phyloP scores from a whole-genome alignment of 2,113 vertebrate genomes.

The Nyctereutes procyonoides region DNA sequence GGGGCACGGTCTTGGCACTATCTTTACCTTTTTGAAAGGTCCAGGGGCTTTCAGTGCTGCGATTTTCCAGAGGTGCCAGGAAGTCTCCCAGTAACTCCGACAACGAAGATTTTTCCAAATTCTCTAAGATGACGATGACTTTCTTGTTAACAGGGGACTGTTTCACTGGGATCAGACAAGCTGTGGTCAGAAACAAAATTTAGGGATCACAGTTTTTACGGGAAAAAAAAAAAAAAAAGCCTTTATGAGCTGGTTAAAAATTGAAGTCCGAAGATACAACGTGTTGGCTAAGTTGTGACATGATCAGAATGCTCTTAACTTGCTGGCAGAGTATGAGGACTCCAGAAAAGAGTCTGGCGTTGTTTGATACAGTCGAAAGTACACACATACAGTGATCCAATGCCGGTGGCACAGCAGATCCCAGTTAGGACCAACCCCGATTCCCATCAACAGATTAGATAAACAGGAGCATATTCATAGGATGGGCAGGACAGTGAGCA shows the following conservation, averaged over 20 bases:
- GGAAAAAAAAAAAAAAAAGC: neutral
- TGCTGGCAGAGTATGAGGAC: neutral
- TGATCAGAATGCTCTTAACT: neutral
- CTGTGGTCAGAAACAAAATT: slow-evolving; percentile 83
- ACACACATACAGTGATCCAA: no score
- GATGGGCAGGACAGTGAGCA: neutral
- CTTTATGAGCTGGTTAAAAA: neutral
- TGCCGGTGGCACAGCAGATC: neutral
- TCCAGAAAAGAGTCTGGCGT: neutral
- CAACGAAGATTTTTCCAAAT: slow-evolving; percentile 93
- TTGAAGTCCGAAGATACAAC: neutral
- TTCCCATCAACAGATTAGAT: neutral
- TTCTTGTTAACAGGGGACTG: slow-evolving; percentile 85
- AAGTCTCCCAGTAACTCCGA: slow-evolving; percentile 94
- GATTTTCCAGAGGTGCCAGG: slow-evolving; percentile 93
- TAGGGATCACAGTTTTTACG: neutral
- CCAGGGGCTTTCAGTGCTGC: slow-evolving; percentile 87
- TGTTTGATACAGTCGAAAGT: neutral
- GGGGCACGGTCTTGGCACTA: no score
- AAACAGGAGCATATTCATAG: neutral
- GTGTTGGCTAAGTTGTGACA: neutral
- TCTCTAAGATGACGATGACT: slow-evolving; percentile 93
- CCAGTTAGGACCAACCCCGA: neutral
- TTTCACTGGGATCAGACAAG: slow-evolving; percentile 92
- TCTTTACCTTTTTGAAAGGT: slow-evolving; percentile 90